Evolutionary conservation across 2,888 invertebrate genomes (phyloP).

Genomic region (Carcina quercana): DNA sequence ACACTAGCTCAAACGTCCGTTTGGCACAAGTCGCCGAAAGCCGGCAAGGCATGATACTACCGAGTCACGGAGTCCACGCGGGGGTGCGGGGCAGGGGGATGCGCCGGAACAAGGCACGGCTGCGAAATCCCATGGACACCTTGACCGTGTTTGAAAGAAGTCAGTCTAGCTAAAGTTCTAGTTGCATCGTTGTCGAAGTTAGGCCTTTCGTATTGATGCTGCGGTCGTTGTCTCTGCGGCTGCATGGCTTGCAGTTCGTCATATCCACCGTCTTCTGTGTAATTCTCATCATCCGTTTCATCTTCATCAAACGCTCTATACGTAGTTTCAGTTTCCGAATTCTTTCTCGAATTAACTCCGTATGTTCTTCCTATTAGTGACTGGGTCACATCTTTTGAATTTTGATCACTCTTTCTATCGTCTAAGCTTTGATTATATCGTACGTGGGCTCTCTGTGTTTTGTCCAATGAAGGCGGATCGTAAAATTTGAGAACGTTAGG

Average conservation of each 20-base stretch:
- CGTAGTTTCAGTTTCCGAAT: conserved; percentile 59
- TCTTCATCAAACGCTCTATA: conserved; percentile 63
- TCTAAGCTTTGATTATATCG: conserved; percentile 61
- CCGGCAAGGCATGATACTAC: conserved; percentile 72
- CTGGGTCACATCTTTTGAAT: conserved; percentile 51
- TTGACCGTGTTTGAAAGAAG: conserved; percentile 60
- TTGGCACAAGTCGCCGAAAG: conserved; percentile 72
- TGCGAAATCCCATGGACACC: conserved; percentile 35
- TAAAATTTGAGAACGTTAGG: conserved; percentile 65
- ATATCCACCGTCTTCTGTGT: conserved; percentile 54
- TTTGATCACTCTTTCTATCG: conserved; percentile 51
- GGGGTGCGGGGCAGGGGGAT: conserved; percentile 56
- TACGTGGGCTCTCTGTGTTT: conserved; percentile 62
- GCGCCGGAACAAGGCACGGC: conserved; percentile 41
- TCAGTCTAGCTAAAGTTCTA: conserved; percentile 52
- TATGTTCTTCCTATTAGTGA: conserved; percentile 64
- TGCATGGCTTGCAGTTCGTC: conserved; percentile 65
- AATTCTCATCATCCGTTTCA: conserved; percentile 63
- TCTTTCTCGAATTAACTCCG: conserved; percentile 57
- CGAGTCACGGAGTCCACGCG: conserved; percentile 62
- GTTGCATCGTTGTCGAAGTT: conserved; percentile 58
- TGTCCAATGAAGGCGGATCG: conserved; percentile 59
- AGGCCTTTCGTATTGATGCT: conserved; percentile 67
- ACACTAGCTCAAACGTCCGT: conserved; percentile 62
- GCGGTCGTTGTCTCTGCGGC: conserved; percentile 47